phyloP scores from a whole-genome alignment of 2,113 vertebrate species.

The Oreochromis aureus region DNA sequence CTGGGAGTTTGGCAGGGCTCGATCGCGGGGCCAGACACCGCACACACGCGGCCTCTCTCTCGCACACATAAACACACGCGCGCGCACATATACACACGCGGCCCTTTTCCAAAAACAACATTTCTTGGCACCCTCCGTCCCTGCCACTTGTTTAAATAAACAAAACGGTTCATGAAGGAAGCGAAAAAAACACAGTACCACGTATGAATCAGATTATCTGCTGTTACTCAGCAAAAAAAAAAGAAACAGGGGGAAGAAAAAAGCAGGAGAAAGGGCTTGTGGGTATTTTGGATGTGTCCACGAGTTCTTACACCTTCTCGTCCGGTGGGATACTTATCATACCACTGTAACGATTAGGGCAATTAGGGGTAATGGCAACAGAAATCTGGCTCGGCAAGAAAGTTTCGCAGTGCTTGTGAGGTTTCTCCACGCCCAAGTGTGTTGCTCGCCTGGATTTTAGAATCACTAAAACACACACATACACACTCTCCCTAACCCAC shows the following conservation, averaged over 20 bases:
- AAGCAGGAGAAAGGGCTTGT: slow-evolving; percentile 24
- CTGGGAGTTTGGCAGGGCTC: slow-evolving; percentile 63
- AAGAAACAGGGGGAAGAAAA: neutral
- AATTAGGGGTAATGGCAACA: slow-evolving; percentile 66
- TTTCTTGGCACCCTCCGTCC: slow-evolving; percentile 64
- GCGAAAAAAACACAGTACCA: slow-evolving; percentile 28
- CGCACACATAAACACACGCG: slow-evolving; percentile 20
- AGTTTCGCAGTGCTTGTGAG: slow-evolving; percentile 56
- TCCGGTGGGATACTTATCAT: slow-evolving; percentile 66
- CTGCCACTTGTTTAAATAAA: slow-evolving; percentile 75
- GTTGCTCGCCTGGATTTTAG: slow-evolving; percentile 56
- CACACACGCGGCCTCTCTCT: slow-evolving; percentile 18
- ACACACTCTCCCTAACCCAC: slow-evolving; percentile 44
- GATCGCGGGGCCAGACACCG: slow-evolving; percentile 51
- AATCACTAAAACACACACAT: slow-evolving; percentile 56
- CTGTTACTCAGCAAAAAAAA: slow-evolving; percentile 52
- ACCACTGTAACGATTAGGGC: slow-evolving; percentile 54
- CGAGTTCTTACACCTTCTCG: slow-evolving; percentile 60
- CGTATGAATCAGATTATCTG: slow-evolving; percentile 57
- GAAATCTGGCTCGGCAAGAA: slow-evolving; percentile 59
- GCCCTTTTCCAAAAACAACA: slow-evolving; percentile 68
- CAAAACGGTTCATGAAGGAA: slow-evolving; percentile 56
- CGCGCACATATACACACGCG: slow-evolving; percentile 20
- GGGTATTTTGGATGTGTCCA: slow-evolving; percentile 58
- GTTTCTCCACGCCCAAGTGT: slow-evolving; percentile 56